Conservation (phyloP, 2,888 invertebrate genomes). For the Oligia fasciuncula region DNA sequence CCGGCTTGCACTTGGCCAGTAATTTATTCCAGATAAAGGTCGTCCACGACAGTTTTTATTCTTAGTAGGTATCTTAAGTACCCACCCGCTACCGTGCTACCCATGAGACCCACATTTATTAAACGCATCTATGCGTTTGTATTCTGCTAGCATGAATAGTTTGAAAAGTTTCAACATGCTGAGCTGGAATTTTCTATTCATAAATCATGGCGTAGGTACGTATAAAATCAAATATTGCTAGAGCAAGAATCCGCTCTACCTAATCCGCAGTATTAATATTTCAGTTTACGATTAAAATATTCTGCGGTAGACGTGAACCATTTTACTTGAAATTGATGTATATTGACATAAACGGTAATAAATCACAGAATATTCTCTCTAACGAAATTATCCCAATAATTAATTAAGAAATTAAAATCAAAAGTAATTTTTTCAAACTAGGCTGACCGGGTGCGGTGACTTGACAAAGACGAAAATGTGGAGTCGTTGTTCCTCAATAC, state of each 20-base stretch:
- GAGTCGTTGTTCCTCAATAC: too few species aligned
- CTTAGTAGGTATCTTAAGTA: neutral
- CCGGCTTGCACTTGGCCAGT: too few species aligned
- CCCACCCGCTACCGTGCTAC: neutral
- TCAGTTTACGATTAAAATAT: neutral
- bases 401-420: too few species aligned
- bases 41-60: neutral
- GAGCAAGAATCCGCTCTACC: neutral
- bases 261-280: neutral
- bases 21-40: neutral
- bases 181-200: neutral
- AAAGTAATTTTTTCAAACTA: too few species aligned
- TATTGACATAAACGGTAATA: too few species aligned
- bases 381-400: too few species aligned
- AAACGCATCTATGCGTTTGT: neutral
- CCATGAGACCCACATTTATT: conserved; percentile 2
- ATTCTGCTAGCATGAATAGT: neutral
- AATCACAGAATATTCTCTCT: neutral
- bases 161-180: neutral
- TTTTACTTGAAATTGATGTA: neutral
- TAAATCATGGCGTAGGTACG: neutral
- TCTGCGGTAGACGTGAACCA: neutral
- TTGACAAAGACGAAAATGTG: too few species aligned
- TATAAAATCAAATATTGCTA: conserved; percentile 12
- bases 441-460: too few species aligned